These are phyloP conservation scores for Camponotus pennsylvanicus DNA, from an alignment of 1,140 invertebrate species.

Conservation along the genomic window DNA sequence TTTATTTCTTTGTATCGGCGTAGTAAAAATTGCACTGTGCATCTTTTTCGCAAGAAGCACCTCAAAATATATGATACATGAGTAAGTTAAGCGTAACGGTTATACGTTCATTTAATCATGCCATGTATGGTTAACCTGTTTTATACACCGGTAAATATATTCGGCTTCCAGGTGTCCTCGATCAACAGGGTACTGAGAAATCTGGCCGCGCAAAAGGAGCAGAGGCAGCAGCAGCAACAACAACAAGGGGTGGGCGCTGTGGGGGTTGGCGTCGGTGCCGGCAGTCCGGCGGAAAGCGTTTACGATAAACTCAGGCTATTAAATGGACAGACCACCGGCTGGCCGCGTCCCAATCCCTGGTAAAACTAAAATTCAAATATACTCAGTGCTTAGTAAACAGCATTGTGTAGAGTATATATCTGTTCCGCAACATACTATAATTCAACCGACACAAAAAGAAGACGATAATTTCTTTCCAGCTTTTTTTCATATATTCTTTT, in stretches of 20 bases:
- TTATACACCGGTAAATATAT: background rate
- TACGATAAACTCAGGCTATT: constrained; percentile 95
- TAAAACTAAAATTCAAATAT: constrained; percentile 76
- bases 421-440: no score
- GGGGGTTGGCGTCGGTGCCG: constrained; percentile 84
- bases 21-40: background rate
- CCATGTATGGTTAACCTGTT: background rate
- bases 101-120: background rate
- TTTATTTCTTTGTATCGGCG: background rate
- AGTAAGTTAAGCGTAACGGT: background rate
- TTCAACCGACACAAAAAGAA: no score
- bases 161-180: constrained; percentile 94
- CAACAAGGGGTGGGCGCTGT: constrained; percentile 82
- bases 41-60: background rate
- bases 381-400: background rate
- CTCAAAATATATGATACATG: background rate
- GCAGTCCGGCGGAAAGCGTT: constrained; percentile 88
- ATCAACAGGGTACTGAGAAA: constrained; percentile 99
- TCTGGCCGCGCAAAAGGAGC: constrained; percentile 96
- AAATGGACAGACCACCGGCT: constrained; percentile 91
- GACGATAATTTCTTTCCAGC: no score
- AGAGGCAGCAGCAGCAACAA: constrained; percentile 86
- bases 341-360: constrained; percentile 88
- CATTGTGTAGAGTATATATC: background rate
- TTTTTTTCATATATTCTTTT: no score